These are phyloP conservation scores for Vanessa tameamea DNA, from an alignment of 1,140 invertebrate species.

Conservation along the genomic window DNA sequence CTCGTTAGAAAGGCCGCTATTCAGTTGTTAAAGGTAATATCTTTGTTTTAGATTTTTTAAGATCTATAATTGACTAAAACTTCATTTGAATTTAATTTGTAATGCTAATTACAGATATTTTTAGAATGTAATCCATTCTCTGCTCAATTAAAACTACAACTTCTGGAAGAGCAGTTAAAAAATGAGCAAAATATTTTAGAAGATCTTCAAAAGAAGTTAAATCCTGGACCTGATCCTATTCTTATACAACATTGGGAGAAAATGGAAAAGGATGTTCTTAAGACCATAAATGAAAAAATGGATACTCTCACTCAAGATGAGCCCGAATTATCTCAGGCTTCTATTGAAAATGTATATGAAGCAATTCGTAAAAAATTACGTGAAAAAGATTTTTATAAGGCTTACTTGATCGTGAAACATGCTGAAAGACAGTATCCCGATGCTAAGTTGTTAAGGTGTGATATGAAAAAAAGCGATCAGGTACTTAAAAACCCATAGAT, in stretches of 20 bases:
- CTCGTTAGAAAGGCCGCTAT: conserved; percentile 90
- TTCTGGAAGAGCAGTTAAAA: conserved; percentile 82
- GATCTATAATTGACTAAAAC: no score
- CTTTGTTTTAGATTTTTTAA: no score
- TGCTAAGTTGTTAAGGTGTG: conserved; percentile 71
- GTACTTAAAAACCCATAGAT: conserved; percentile 36
- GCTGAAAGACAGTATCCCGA: conserved; percentile 74
- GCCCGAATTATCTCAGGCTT: conserved; percentile 67
- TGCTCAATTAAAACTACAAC: conserved; percentile 82
- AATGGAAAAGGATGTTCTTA: conserved; percentile 66
- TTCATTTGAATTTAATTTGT: not conserved
- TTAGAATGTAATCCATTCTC: conserved; percentile 90
- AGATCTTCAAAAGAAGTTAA: conserved; percentile 81
- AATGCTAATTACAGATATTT: conserved; percentile 76
- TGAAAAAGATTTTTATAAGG: conserved; percentile 74
- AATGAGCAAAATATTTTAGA: conserved; percentile 82
- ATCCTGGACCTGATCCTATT: conserved; percentile 66
- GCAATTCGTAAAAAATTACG: conserved; percentile 64
- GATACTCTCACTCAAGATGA: conserved; percentile 74
- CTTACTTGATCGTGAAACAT: conserved; percentile 74
- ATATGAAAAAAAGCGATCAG: conserved; percentile 78
- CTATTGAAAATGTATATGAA: conserved; percentile 71
- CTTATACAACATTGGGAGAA: conserved; percentile 73
- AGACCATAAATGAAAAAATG: conserved; percentile 69
- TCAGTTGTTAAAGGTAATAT: conserved; percentile 77